A percentile compares a stretch with the other conserved stretches of the same genome.
These are phyloP conservation scores for Steinernema scapterisci DNA, from an alignment of 2,888 invertebrate species.

Conservation along the genomic window DNA sequence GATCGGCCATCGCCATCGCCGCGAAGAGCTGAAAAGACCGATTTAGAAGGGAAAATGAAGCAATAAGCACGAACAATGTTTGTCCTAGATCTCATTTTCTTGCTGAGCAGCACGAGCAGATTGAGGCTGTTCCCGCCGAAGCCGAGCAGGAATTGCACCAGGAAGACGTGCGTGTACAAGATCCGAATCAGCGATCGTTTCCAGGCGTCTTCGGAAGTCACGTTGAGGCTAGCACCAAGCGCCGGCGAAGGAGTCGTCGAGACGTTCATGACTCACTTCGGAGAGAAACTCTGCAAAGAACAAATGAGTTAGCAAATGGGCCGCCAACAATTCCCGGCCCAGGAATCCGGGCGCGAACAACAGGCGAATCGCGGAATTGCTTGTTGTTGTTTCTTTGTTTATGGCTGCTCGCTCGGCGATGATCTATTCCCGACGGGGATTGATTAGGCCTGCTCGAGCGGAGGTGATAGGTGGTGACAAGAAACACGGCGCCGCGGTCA, in stretches of 20 bases:
- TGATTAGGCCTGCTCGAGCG: neutral
- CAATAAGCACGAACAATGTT: conserved; percentile 44
- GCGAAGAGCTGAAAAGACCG: conserved; percentile 51
- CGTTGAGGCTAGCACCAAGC: neutral
- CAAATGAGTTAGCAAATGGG: neutral
- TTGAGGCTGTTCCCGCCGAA: conserved; percentile 54
- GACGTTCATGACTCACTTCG: too few species aligned
- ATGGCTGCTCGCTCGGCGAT: conserved; percentile 1
- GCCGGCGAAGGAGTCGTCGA: neutral
- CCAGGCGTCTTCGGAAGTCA: neutral
- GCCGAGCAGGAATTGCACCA: conserved; percentile 51
- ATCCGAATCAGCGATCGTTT: neutral
- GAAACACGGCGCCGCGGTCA: too few species aligned
- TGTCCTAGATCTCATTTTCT: conserved; percentile 53
- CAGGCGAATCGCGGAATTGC: neutral
- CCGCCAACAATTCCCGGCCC: neutral
- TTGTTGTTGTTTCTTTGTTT: conserved; percentile 31
- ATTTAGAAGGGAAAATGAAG: neutral
- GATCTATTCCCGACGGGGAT: neutral
- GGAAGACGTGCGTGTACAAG: conserved; percentile 21
- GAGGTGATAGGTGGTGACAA: neutral
- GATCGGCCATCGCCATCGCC: conserved; percentile 56
- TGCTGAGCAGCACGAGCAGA: conserved; percentile 50
- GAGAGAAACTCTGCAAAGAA: neutral
- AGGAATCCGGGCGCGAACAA: neutral